Base-by-base conservation (phyloP, 1,140 invertebrate genomes). In the Gonatopus flavifemur region DNA sequence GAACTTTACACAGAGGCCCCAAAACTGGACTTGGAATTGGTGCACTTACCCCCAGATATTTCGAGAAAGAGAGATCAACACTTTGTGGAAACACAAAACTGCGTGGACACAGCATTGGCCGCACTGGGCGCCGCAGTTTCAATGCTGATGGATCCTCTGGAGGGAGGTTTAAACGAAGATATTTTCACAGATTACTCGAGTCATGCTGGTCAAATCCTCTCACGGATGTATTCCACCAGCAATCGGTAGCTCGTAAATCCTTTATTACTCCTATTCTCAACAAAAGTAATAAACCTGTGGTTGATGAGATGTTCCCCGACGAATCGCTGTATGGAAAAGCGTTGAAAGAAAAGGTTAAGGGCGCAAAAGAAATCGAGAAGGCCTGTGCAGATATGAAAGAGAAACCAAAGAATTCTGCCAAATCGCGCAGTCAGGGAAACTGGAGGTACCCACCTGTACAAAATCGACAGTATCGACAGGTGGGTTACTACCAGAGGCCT, bases 301-400 rank as follows among this genome's bases (percentile, higher is more conserved):
- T 64, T 15, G 32, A 67, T 41, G 54, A 67, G 61, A 45, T 41
- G 25, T 13, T 58, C 20, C 37, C 61, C 40, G 57, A 67, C 30
- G 32, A 50, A 38, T 43, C 64, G 68, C 41, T 70, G 57, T 52
- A 64, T 36, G 49, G 43, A 20, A 24, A 51, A 1, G 42, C 51
- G 8, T 22, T 56, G 6, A 13, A 6, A 1, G 53, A 56, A 0
- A 31, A 47, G 21, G 43, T 56, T 7, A 52, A 56, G 35, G 37
- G 48, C 2, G 40, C 35, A 8, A 56, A 56, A 12, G 38, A 41
- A 21, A 47, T 56, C 20, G 53, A 50, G 19, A 51, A 50, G 35
- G 37, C 53, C 1, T 54, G 52, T 48, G 28, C 46, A 8, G 13
- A 49, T n/a, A 49, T 54, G 10, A 49, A 54, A 30, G 41, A 49